Evolutionary conservation across 2,113 vertebrate species (phyloP), one percentile per base, ranked within the genome.

Genomic region (Cynoglossus semilaevis): DNA sequence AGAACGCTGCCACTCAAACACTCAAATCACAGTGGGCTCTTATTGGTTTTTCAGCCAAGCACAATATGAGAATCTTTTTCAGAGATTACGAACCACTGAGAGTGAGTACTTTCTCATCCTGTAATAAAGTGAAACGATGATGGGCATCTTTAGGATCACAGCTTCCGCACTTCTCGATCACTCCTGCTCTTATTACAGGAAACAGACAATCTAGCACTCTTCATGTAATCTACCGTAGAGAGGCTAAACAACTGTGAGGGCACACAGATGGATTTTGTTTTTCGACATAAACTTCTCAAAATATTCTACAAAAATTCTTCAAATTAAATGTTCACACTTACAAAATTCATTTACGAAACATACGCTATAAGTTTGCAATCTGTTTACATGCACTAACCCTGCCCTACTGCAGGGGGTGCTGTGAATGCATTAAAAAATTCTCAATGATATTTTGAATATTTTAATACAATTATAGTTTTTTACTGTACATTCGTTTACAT

Each of bases 31-130:
- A 67, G 59, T 66, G 29, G 64, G 58, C 29, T 54, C 41, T 68
- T 79, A 67, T 76, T 68, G 67, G 49, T 58, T 78, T 67, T 68
- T 49, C 56, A 52, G 15, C 17, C 35, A 34, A 35, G 46, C 50
- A 14, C 13, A 36, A 7, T 34, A 12, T 42, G 15, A 51, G 40
- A 2, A 2, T 56, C 15, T 54, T 38, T 51, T 52, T 43, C 19
- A 45, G 1, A 72, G 48, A 73, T 72, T 41, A 58, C 55, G 49
- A 67, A 19, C 45, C 19, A 7, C 49, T 1, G 46, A 56, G 56
- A 22, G 15, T 15, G 8, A 43, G 54, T 38, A 42, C 29, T 55
- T 58, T 71, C 59, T 71, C 54, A 51, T 37, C 46, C 38, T 51
- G 3, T 34, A 15, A 69, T 51, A 52, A 55, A 58, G 54, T 63